phyloP scores from a whole-genome alignment of 2,797 vertebrate species.

The Myotis planiceps region DNA sequence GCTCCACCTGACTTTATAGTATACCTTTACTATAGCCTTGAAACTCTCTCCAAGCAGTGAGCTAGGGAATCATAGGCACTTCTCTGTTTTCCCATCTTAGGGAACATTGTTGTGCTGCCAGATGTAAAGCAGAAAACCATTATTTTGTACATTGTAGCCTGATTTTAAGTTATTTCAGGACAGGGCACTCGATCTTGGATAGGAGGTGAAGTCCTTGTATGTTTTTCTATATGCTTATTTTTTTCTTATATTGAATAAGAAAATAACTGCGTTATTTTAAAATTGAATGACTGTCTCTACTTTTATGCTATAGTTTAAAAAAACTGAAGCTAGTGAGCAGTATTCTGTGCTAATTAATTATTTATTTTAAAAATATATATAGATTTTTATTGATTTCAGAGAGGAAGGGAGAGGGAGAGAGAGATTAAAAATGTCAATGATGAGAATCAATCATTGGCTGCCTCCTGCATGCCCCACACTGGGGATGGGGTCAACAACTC shows the following conservation, averaged over 20 bases:
- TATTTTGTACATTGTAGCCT: not conserved
- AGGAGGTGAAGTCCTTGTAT: not conserved
- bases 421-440: no score
- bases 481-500: no score
- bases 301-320: not conserved
- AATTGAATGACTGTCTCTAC: not conserved
- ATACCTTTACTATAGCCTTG: not conserved
- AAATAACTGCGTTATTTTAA: not conserved
- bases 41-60: not conserved
- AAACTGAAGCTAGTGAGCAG: not conserved
- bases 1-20: not conserved
- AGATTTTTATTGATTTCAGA: no score
- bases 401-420: no score
- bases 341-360: not conserved
- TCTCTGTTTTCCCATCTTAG: not conserved
- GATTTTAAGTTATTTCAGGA: not conserved
- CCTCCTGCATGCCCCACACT: no score
- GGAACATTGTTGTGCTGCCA: not conserved
- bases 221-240: not conserved
- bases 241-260: not conserved
- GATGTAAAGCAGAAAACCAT: not conserved
- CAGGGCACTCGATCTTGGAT: not conserved
- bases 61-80: not conserved
- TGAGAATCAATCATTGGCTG: no score
- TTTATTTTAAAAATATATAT: no score